Percentiles rank a stretch among this genome's conserved stretches.
Conservation (phyloP, 2,113 vertebrate species). For the Menura novaehollandiae region DNA sequence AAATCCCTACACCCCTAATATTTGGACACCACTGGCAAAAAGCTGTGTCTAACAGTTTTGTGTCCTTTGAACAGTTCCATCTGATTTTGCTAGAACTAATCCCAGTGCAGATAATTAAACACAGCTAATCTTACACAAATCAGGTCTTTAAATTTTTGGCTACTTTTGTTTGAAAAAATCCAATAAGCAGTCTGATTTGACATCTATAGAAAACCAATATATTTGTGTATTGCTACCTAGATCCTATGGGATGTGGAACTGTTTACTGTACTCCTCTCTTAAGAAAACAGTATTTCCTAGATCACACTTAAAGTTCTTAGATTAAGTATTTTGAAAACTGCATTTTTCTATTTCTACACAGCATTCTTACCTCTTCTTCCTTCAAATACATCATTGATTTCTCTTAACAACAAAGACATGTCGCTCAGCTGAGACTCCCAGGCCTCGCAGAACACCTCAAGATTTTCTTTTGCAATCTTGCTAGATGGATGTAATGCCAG, state of each 20-base stretch:
- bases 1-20: background rate
- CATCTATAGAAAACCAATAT: background rate
- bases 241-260: background rate
- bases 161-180: background rate
- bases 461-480: slow-evolving; percentile 98
- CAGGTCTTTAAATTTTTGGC: background rate
- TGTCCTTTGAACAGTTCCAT: background rate
- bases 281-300: background rate
- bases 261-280: background rate
- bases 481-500: slow-evolving; percentile 94
- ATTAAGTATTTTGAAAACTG: background rate
- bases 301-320: background rate
- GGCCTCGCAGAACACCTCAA: slow-evolving; percentile 98
- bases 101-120: background rate
- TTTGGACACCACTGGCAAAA: background rate
- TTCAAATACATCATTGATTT: slow-evolving; percentile 94
- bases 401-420: slow-evolving; percentile 87
- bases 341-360: background rate
- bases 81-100: background rate
- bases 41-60: background rate
- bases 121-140: background rate
- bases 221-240: background rate
- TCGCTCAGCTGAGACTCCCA: slow-evolving; percentile 97
- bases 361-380: slow-evolving; percentile 87
- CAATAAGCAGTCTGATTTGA: background rate